Evolutionary conservation across 2,797 vertebrate genomes (phyloP).

Genomic region (Avahi laniger): DNA sequence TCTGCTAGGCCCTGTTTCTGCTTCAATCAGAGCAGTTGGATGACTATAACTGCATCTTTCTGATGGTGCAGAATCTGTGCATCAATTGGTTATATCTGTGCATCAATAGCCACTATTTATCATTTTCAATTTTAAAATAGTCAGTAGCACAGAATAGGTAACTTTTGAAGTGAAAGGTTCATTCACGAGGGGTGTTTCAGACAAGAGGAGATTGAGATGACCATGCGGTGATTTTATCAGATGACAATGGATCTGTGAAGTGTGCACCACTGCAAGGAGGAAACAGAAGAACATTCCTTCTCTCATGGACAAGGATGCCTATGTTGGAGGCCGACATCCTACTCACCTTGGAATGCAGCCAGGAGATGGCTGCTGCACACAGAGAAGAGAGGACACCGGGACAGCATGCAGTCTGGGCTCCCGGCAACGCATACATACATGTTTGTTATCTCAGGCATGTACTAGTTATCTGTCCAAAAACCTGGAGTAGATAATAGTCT

Average conservation of each 20-base stretch:
- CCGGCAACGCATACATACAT: background rate
- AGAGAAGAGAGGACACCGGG: background rate
- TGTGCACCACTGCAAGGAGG: accelerated
- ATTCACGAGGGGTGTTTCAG: background rate
- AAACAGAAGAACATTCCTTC: background rate
- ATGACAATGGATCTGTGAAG: background rate
- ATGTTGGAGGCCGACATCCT: background rate
- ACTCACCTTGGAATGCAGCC: background rate
- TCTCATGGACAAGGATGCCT: background rate
- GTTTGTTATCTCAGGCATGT: background rate
- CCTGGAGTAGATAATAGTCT: background rate
- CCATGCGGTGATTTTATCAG: background rate
- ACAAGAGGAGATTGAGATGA: background rate
- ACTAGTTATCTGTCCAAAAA: background rate
- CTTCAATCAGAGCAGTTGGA: background rate
- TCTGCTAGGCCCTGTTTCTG: background rate
- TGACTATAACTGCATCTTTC: background rate
- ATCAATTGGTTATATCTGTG: background rate
- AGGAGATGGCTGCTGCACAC: background rate
- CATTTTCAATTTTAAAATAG: background rate
- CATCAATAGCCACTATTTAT: background rate
- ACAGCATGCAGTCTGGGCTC: background rate
- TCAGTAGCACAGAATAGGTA: background rate
- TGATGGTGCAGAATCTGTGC: background rate
- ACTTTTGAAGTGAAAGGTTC: background rate